Conservation (phyloP, 2,797 vertebrate genomes). For the Gastrophryne carolinensis region DNA sequence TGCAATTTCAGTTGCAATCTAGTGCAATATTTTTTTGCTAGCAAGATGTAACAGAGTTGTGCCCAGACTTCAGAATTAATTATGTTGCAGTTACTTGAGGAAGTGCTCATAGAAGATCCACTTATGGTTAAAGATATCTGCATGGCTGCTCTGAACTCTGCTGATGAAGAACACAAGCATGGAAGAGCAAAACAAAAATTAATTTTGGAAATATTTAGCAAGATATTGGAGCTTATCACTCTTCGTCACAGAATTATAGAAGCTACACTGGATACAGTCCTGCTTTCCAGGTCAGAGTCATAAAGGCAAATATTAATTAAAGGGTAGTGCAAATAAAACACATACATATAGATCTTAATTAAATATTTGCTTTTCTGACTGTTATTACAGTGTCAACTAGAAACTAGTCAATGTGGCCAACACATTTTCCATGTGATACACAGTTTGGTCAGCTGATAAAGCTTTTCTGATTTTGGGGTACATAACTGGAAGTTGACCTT, state of each 20-base stretch:
- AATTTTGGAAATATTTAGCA: constrained; percentile 67
- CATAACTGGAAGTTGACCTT: too few species aligned
- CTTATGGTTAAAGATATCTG: constrained; percentile 64
- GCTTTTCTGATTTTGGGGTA: too few species aligned
- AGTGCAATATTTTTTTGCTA: too few species aligned
- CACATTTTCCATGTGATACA: too few species aligned
- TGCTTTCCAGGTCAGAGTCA: constrained; percentile 62
- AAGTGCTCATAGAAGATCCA: constrained; percentile 67
- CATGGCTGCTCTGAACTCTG: constrained; percentile 57
- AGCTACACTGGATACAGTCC: constrained; percentile 59
- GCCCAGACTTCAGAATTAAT: background rate
- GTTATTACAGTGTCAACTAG: too few species aligned
- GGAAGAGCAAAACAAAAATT: constrained; percentile 59
- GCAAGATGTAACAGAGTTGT: background rate
- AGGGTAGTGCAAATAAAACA: too few species aligned
- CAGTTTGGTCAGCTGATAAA: too few species aligned
- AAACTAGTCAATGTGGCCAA: too few species aligned
- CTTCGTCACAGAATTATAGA: constrained; percentile 67
- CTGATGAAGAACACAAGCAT: constrained; percentile 55
- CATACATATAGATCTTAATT: too few species aligned
- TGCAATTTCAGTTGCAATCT: too few species aligned
- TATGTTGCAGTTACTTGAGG: constrained; percentile 71
- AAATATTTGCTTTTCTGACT: too few species aligned
- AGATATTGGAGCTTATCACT: constrained; percentile 70
- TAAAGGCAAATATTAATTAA: too few species aligned